Evolutionary conservation across 1,140 invertebrate genomes (phyloP).

Genomic region (Drosophila triauraria): DNA sequence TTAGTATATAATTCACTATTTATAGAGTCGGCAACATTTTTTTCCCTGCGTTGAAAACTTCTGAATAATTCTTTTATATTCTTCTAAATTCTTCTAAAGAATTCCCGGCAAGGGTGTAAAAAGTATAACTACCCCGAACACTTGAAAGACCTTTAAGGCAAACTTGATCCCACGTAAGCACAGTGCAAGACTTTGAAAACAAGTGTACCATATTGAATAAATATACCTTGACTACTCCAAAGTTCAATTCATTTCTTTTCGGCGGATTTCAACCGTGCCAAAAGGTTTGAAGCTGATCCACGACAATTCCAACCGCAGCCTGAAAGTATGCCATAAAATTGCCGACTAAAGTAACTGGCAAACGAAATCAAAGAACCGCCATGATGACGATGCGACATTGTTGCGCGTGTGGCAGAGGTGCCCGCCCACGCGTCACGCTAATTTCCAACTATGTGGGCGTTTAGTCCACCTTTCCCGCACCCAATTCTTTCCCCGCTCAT

Average conservation of each 20-base stretch:
- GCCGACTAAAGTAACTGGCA: conserved; percentile 47
- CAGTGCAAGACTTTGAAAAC: too few relatives aligned
- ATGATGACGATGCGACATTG: conserved; percentile 67
- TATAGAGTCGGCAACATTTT: too few relatives aligned
- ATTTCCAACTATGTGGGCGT: conserved; percentile 76
- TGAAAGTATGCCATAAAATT: conserved; percentile 64
- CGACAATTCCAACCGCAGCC: conserved; percentile 35
- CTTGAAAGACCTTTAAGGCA: too few relatives aligned
- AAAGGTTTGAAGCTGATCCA: conserved; percentile 15
- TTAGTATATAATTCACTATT: too few relatives aligned
- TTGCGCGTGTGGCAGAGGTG: conserved; percentile 54
- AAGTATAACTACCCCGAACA: too few relatives aligned
- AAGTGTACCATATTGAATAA: not conserved
- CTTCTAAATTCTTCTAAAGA: too few relatives aligned
- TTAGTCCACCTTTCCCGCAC: conserved; percentile 37
- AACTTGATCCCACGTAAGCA: too few relatives aligned
- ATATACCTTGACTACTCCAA: not conserved
- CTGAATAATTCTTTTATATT: too few relatives aligned
- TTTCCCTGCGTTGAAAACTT: too few relatives aligned
- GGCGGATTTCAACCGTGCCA: not conserved
- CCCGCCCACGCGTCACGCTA: conserved; percentile 50
- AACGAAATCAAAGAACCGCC: conserved; percentile 65
- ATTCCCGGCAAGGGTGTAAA: too few relatives aligned
- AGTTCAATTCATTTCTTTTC: not conserved
- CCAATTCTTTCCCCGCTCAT: not conserved